A percentile compares a stretch with the other conserved stretches of the same genome.
Evolutionary conservation across 2,113 vertebrate species (phyloP).

Genomic region (Deroptyus accipitrinus): DNA sequence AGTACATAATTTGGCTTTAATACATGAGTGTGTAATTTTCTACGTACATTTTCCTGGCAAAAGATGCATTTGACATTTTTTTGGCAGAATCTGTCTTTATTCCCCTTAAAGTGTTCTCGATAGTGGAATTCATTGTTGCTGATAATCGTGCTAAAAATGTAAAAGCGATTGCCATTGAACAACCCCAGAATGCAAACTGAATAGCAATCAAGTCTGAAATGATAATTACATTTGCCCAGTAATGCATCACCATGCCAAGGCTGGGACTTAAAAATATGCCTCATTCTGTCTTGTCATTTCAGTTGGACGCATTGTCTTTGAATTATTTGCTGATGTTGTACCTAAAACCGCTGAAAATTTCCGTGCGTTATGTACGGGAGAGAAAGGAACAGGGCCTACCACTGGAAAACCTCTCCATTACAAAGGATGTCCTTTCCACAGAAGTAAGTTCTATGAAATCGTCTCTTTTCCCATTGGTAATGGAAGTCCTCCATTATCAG

Average conservation of each 20-base stretch:
- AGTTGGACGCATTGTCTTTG: constrained; percentile 90
- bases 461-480: background rate
- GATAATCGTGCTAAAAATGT: background rate
- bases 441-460: constrained; percentile 79
- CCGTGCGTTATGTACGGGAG: constrained; percentile 91
- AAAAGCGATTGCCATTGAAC: background rate
- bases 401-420: constrained; percentile 95
- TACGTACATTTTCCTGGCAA: background rate
- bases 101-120: background rate
- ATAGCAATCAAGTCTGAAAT: background rate
- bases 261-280: background rate
- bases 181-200: background rate
- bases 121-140: background rate
- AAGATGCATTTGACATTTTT: background rate
- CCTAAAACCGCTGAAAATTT: constrained; percentile 98
- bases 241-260: background rate
- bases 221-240: background rate
- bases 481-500: background rate
- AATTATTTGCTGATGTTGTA: constrained; percentile 91
- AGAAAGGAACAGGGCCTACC: constrained; percentile 86
- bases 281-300: constrained; percentile 24
- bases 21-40: background rate
- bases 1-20: background rate
- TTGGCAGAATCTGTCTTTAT: background rate
- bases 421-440: constrained; percentile 95